Evolutionary conservation across 2,797 vertebrate species (phyloP).

Genomic region (Cirrhinus mrigala): DNA sequence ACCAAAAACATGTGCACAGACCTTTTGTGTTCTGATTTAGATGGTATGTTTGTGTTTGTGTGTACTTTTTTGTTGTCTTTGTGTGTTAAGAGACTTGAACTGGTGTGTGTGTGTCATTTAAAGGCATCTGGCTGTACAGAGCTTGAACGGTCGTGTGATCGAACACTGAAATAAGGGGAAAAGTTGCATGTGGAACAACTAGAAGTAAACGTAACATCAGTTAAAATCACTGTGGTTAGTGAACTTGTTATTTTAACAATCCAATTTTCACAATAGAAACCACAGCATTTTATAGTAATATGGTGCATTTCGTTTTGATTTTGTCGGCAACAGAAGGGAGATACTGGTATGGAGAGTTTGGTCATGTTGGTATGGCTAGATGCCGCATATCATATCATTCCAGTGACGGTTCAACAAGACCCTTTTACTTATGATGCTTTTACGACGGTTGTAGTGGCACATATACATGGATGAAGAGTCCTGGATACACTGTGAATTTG

Average conservation of each 20-base stretch:
- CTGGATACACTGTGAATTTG: slow-evolving; percentile 53
- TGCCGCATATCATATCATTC: slow-evolving; percentile 26
- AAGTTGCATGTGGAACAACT: slow-evolving; percentile 28
- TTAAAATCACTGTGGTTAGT: slow-evolving; percentile 1
- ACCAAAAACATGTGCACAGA: slow-evolving; percentile 68
- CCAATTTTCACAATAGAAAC: neutral
- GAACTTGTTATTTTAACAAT: neutral
- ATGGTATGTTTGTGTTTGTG: slow-evolving; percentile 13
- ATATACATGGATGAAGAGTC: slow-evolving; percentile 14
- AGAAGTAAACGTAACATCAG: neutral
- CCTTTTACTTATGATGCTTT: slow-evolving; percentile 23
- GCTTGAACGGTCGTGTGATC: slow-evolving; percentile 62
- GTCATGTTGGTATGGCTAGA: slow-evolving; percentile 21
- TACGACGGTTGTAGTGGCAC: slow-evolving; percentile 43
- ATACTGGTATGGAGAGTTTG: slow-evolving; percentile 35
- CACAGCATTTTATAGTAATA: neutral
- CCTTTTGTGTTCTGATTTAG: slow-evolving; percentile 50
- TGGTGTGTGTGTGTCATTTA: slow-evolving; percentile 32
- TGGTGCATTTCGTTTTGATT: slow-evolving; percentile 57
- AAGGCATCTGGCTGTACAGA: slow-evolving; percentile 65
- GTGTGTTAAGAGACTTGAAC: slow-evolving; percentile 44
- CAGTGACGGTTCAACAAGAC: slow-evolving; percentile 46
- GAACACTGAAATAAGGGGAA: slow-evolving; percentile 36
- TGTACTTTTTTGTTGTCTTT: slow-evolving; percentile 60
- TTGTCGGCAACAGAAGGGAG: slow-evolving; percentile 47